These are phyloP conservation scores for Apomyelois bistriatella DNA, from an alignment of 2,888 invertebrate species.

Conservation along the genomic window DNA sequence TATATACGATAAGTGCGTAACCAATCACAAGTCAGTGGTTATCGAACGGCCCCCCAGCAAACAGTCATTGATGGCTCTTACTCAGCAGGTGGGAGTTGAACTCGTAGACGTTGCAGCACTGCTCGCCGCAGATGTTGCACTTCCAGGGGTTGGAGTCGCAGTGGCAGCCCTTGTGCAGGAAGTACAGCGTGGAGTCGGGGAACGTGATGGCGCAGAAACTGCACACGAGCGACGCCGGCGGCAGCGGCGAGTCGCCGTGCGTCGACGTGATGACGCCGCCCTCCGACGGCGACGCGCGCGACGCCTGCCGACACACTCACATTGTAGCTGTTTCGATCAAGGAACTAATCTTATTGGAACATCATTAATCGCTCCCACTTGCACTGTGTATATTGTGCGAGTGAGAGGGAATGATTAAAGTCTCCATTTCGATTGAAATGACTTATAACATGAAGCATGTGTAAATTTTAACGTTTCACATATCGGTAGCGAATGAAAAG, in stretches of 20 bases:
- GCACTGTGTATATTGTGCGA: too few species aligned
- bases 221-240: conserved; percentile 85
- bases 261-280: conserved; percentile 87
- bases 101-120: conserved; percentile 96
- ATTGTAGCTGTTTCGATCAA: too few species aligned
- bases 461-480: too few species aligned
- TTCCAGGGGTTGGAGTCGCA: conserved; percentile 98
- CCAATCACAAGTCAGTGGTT: conserved; percentile 50
- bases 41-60: conserved; percentile 73
- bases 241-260: conserved; percentile 79
- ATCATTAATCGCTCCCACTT: too few species aligned
- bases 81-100: conserved; percentile 97
- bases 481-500: too few species aligned
- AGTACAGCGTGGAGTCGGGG: conserved; percentile 97
- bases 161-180: conserved; percentile 98
- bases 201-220: conserved; percentile 96
- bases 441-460: too few species aligned
- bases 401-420: too few species aligned
- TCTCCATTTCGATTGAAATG: too few species aligned
- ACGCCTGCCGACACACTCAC: conserved; percentile 41
- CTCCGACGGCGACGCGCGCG: conserved; percentile 71
- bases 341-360: too few species aligned
- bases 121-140: conserved; percentile 98
- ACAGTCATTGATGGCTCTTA: conserved; percentile 92
- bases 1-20: conserved; percentile 51